Evolutionary conservation across 1,140 invertebrate genomes (phyloP), one percentile per base, ranked within the genome.

Genomic region (Oncopodura yosiiana): DNA sequence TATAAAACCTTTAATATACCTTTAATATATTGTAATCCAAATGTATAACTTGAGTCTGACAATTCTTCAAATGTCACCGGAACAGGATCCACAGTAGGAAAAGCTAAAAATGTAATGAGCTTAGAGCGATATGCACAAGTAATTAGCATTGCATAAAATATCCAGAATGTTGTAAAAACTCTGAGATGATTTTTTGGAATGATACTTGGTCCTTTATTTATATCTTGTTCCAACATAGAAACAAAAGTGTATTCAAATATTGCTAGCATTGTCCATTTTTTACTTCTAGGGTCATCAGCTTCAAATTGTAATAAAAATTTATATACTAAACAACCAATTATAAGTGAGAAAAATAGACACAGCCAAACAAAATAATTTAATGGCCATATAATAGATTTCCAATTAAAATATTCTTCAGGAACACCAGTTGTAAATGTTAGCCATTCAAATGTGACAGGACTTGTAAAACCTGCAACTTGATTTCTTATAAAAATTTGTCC

Each of bases 41-140:
- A 14, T 18, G 26, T 32, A 16, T 32, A 48, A 12, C 42, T n/a
- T 0, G 52, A 62, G 27, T 50, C 39, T 4, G 52, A 55, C 14
- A 62, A 45, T 39, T 62, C 39, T 14, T 56, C 56, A 43, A 62
- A 58, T 12, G 52, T 62, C 19, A 42, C 11, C 3, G 60, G 60
- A 2, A 46, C 5, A 23, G 8, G 34, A 36, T 42, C 43, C 8
- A 52, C 11, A 48, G 38, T 24, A 12, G 52, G 51, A 38, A 58
- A 62, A 12, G 52, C 49, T 8, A 62, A 30, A 21, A 44, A 50
- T 0, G 38, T 27, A 14, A 58, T 38, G 1, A 62, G n/a, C 24
- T 62, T 58, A 4, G 61, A 62, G 4, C 52, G 45, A 26, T 59
- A 62, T n/a, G 44, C 43, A 4, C 48, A 59, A 0, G 36, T 38